Evolutionary conservation across 2,888 invertebrate genomes (phyloP), one percentile per base, ranked within the genome.

Genomic region (Tetramorium bicarinatum): DNA sequence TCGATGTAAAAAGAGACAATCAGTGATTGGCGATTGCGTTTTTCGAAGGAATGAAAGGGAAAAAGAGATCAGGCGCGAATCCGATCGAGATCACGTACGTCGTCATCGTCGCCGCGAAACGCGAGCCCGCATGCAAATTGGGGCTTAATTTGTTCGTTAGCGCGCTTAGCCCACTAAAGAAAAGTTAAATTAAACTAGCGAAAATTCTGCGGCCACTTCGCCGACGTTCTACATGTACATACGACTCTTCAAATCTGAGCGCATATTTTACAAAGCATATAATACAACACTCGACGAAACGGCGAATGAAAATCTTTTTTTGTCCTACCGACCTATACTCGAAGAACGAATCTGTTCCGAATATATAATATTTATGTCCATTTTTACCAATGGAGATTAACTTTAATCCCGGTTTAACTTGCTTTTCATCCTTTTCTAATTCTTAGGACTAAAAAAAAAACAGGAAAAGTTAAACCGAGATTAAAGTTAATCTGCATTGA

Each of bases 111-210:
- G 77, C 44, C 41, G 56, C 79, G 79, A 56, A 79, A 21, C 67
- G 79, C 72, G 59, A 71, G 47, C 59, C 59, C 71, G 79, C 79
- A 80, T 80, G 71, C 72, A 80, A 80, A 80, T 71, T 80, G 59
- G 25, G 21, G 79, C 71, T 80, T 80, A 71, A 80, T 80, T 80
- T 71, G 79, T 80, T 80, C 79, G 79, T 80, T 80, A 80, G 72
- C 71, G 59, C 71, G 71, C 59, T 77, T 67, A 67, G 38, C 79
- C 25, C 59, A 18, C 47, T 25, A 59, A 71, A 80, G 79, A 80
- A 80, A 80, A 80, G 79, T 80, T 80, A 71, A 71, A 80, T 80
- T 80, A 71, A 80, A 80, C 71, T 47, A 44, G 41, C 71, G 71
- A 44, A 67, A 67, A 77, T 77, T 77, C 25, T 15, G 44, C 56